Conservation (phyloP, 2,797 vertebrate species). For the Sorex maritimensis region DNA sequence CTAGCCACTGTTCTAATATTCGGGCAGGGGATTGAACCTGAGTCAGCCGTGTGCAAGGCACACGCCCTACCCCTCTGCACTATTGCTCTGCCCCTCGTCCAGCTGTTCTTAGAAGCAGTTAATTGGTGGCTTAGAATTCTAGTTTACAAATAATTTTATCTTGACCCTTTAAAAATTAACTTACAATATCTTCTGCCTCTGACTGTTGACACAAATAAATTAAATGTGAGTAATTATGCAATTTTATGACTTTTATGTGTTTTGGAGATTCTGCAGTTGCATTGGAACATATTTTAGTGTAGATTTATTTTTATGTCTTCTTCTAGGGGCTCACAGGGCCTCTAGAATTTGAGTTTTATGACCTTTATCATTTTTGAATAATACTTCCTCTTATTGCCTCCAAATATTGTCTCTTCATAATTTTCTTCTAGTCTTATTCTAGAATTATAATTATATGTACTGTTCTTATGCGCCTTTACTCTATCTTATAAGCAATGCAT, state of each 20-base stretch:
- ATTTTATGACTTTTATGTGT: not conserved
- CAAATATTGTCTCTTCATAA: not conserved
- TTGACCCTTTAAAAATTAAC: not conserved
- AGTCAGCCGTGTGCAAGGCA: no score
- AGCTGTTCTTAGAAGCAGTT: conserved; percentile 5
- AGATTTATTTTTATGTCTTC: conserved; percentile 22
- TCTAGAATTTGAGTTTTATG: not conserved
- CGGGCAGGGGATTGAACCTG: no score
- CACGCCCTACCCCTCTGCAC: no score
- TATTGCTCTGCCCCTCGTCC: not conserved
- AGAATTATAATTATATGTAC: not conserved
- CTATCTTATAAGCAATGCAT: not conserved
- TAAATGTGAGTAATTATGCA: not conserved
- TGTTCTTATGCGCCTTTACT: not conserved
- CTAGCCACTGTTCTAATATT: no score
- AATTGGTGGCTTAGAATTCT: not conserved
- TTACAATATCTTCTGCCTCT: not conserved
- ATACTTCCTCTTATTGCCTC: not conserved
- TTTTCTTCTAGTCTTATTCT: not conserved
- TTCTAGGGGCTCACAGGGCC: not conserved
- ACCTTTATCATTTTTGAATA: not conserved
- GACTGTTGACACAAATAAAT: conserved; percentile 30
- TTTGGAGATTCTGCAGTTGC: conserved; percentile 12
- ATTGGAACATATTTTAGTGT: not conserved
- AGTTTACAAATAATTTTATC: not conserved